Base-by-base conservation (phyloP, 2,888 invertebrate genomes). In the Ichneumon xanthorius region DNA sequence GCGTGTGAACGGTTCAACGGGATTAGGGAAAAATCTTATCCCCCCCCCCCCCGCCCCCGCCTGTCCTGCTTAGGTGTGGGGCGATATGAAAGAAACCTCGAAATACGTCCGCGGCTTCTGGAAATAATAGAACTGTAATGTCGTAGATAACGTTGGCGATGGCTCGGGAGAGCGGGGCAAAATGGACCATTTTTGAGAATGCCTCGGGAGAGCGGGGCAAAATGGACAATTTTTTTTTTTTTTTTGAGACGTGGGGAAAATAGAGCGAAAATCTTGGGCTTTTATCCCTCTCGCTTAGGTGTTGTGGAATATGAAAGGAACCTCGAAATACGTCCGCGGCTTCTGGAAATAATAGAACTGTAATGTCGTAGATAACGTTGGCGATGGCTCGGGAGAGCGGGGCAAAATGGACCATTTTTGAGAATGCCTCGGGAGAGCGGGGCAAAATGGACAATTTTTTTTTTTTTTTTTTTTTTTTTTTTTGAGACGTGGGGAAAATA, bases 1-100 rank as follows among this genome's bases (percentile, higher is more conserved):
- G 73, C 76, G 86, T 72, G 84, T 82, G 79, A 84, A 86, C 81
- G 67, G 67, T 83, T 83, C 83, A 77, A 83, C 55, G 85, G 85
- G 85, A 85, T 85, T 82, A 83, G 68, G 70, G 45, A 48, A 81
- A 78, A 80, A 82, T 77, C 80, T 55, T 53, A 73, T 40, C 78
- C 58, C 4, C 75, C 19, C 50, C 76, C 67, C 76, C 67, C 77
- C 58, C 2, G 70, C n/a, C 50, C 76, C 67, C 72, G 67, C 65
- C 45, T 5, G 16, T 50, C 67, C 37, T 72, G 26, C 37, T 22
- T 48, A 14, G 63, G 14, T 37, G 55, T 71, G 30, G 30, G 48
- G 26, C 22, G 67, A 11, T 30, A 33, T 11, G 19, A 71, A 48
- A 14, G 33, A 71, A 71, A 30, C 22, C 9, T 30, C 70, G 53